Base-by-base conservation (phyloP, 2,113 vertebrate genomes). In the Odobenus rosmarus region DNA sequence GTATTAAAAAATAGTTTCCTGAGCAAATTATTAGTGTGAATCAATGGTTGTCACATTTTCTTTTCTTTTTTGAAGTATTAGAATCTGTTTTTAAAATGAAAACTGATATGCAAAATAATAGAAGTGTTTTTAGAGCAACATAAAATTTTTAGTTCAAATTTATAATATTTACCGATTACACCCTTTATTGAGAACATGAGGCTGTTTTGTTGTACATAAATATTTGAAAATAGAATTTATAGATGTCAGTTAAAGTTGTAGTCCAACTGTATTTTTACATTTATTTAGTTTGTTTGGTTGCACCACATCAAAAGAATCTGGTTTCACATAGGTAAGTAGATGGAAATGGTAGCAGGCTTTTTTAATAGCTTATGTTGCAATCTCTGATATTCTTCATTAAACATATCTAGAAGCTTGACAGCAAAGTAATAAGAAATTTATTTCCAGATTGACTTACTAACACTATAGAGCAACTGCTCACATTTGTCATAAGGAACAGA, bases 31-130 rank as follows among this genome's bases (percentile, higher is more conserved):
- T 62, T 89, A 81, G 16, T 28, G 8, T 95, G 33, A 91, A 67
- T 86, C 77, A 61, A 67, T 36, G 33, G 16, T n/a, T n/a, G 11
- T 62, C n/a, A 92, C 31, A n/a, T 71, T 90, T 74, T 74, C 61
- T 88, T 93, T 69, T 92, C 46, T 91, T 85, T 77, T 21, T 76
- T 49, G 42, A 74, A 96, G n/a, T 64, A 79, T 51, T 80, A 83
- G 55, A 86, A 87, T 61, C 21, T 92, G 31, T 39, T 90, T 96
- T 97, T 55, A 46, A 95, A 96, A 49, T 88, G 64, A 97, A 88
- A 88, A 80, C 15, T 46, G 89, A 87, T n/a, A 69, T 14, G 14
- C 15, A 80, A 95, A 90, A 94, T 8, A 33, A 90, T 23, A 79
- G 61, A 93, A 85, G 39, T 46, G 13, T 86, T 85, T 96, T 90